Base-by-base conservation (phyloP, 2,888 invertebrate genomes). In the Melikaiella ostensackeni region DNA sequence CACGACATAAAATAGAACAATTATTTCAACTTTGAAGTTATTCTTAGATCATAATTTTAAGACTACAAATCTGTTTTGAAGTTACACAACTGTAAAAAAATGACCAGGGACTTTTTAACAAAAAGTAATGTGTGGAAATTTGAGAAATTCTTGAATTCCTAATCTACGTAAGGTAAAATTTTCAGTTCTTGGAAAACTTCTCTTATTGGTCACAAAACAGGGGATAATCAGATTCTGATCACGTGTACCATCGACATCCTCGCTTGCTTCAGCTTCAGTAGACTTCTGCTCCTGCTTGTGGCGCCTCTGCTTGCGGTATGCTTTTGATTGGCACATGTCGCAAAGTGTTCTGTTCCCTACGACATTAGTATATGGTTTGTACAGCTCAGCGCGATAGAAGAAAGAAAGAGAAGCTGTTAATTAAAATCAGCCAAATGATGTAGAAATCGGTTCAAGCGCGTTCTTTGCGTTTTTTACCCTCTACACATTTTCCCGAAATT, bases 341-440 rank as follows among this genome's bases (percentile, higher is more conserved):
- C 97, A 97, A 92, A 96, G 94, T 89, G 96, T 97, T 95, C 96
- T 96, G 95, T 97, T 97, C 97, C 97, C 97, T 97, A 95, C 87
- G 90, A 86, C 89, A 90, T 90, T 87, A 88, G 88, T 88, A 85
- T 77, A 87, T 79, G 82, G 82, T 81, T 82, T 87, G 80, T 85
- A 86, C 77, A 83, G 80, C 79, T 82, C 77, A 82, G 80, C 79
- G 79, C 78, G 30, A 70, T 19, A 80, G 75, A 59, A 42, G 24
- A 74, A 16, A 61, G 59, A 61, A 50, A 75, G n/a, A 64, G 33
- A 64, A 35, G 13, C 59, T 61, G 74, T 74, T 13, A 9, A 33
- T 59, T 33, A 30, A 74, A 38, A 30, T 57, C 74, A 46, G 66
- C 46, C 9, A 13, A 66, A 27, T 66, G 9, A 46, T 42, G 24